Base-by-base conservation (phyloP, 2,888 invertebrate genomes). In the Eupithecia insigniata region DNA sequence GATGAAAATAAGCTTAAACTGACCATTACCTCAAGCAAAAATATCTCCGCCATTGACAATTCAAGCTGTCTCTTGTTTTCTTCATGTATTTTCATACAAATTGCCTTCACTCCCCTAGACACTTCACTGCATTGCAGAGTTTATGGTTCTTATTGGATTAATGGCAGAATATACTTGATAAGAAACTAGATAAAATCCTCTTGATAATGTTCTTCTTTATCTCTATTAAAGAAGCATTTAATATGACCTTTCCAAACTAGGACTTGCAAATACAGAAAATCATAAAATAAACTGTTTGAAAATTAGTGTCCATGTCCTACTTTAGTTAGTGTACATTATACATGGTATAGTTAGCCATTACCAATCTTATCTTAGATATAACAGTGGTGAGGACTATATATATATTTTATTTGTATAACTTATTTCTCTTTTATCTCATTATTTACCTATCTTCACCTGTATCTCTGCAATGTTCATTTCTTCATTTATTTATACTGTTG, bases 141-240 rank as follows among this genome's bases (percentile, higher is more conserved):
- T 60, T 28, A 30, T 30, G 8, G 46, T 51, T 22, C 10, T 43
- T 43, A 43, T 43, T 18, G 3, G 28, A 26, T 58, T 28, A 28
- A 16, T 28, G 2, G 58, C 16, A 12, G n/a, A 51, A 51, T 22
- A 22, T 51, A 51, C 3, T 55, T 28, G 55, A 58, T 58, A 58
- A 58, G 28, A 28, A 58, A n/a, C 28, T 14, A 28, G 28, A 58
- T 58, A 58, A 58, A 58, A 58, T 12, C 16, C 12, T 28, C 28
- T 58, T 16, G 28, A 58, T 16, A 28, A 2, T 58, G 2, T 58
- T 60, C 66, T 73, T 69, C 66, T 76, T 67, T 73, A 70, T 65
- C 65, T 65, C 34, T 30, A 28, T n/a, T 39, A 66, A 76, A 74
- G 70, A 67, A 22, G 8, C 60, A 60, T 30, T 18, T 60, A 30